phyloP scores from a whole-genome alignment of 2,797 vertebrate genomes.

The Trachops cirrhosus region DNA sequence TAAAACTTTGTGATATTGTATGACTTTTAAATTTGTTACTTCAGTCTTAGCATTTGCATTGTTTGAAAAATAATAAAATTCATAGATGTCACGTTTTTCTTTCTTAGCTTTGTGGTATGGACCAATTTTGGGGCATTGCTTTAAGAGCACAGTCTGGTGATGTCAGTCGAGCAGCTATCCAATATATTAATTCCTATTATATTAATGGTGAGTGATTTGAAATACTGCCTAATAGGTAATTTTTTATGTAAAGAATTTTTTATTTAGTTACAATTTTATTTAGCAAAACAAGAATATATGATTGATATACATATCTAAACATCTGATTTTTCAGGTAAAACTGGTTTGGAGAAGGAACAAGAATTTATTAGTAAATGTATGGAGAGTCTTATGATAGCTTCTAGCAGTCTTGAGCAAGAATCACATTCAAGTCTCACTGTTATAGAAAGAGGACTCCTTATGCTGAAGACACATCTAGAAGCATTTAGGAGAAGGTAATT shows the following conservation, averaged over 20 bases:
- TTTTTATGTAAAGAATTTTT: background rate
- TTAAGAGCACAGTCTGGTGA: constrained; percentile 96
- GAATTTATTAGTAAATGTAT: constrained; percentile 99
- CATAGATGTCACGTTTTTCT: constrained; percentile 41
- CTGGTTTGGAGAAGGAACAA: constrained; percentile 97
- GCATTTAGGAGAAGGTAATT: constrained; percentile 96
- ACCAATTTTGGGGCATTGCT: constrained; percentile 99
- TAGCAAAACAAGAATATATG: background rate
- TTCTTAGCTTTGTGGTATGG: constrained; percentile 96
- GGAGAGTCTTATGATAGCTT: constrained; percentile 98
- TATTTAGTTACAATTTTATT: background rate
- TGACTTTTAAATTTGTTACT: background rate
- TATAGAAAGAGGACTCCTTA: constrained; percentile 97
- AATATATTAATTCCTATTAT: constrained; percentile 99
- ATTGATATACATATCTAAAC: constrained; percentile 35
- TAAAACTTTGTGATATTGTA: background rate
- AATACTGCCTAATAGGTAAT: background rate
- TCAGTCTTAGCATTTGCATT: background rate
- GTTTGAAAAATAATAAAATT: constrained; percentile 1
- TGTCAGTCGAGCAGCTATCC: constrained; percentile 97
- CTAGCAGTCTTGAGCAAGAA: constrained; percentile 95
- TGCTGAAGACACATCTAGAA: constrained; percentile 99
- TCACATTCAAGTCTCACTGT: constrained; percentile 95
- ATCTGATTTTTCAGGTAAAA: constrained; percentile 89
- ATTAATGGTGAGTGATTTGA: constrained; percentile 91